Evolutionary conservation across 2,113 vertebrate genomes (phyloP).

Genomic region (Pagrus major): DNA sequence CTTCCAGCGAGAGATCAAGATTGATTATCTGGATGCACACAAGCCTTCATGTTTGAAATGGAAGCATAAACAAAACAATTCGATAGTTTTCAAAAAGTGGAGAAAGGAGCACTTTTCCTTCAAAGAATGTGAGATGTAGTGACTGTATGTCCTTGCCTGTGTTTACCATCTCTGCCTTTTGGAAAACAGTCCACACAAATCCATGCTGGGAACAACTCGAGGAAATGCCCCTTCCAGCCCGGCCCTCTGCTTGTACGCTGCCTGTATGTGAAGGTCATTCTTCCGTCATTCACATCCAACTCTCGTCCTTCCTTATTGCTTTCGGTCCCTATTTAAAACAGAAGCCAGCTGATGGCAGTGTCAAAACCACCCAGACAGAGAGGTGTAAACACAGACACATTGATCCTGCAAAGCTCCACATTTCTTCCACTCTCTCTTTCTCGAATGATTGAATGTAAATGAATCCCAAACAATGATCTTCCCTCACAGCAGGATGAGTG

Average conservation of each 20-base stretch:
- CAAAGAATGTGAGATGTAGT: not conserved
- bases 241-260: not conserved
- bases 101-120: slow-evolving; percentile 1
- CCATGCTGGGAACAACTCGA: not conserved
- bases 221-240: not conserved
- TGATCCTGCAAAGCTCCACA: slow-evolving; percentile 16
- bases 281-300: not conserved
- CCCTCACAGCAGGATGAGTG: slow-evolving; percentile 33
- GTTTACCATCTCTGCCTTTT: slow-evolving; percentile 11
- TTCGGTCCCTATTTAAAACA: not conserved
- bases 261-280: not conserved
- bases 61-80: slow-evolving; percentile 56
- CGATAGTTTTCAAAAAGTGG: slow-evolving; percentile 52
- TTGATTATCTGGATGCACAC: slow-evolving; percentile 67
- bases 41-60: slow-evolving; percentile 51
- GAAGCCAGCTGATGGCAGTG: not conserved
- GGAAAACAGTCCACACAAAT: not conserved
- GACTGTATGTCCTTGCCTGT: not conserved
- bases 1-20: slow-evolving; percentile 55
- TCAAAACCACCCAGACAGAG: slow-evolving; percentile 8
- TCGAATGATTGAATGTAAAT: slow-evolving; percentile 43
- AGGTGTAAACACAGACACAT: slow-evolving; percentile 45
- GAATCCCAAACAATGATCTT: slow-evolving; percentile 38
- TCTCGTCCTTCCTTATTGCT: not conserved
- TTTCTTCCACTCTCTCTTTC: slow-evolving; percentile 12